Percentiles rank a stretch among this genome's conserved stretches.
These are phyloP conservation scores for Corythoichthys haematopterus DNA, from an alignment of 2,113 vertebrate species.

Conservation along the genomic window DNA sequence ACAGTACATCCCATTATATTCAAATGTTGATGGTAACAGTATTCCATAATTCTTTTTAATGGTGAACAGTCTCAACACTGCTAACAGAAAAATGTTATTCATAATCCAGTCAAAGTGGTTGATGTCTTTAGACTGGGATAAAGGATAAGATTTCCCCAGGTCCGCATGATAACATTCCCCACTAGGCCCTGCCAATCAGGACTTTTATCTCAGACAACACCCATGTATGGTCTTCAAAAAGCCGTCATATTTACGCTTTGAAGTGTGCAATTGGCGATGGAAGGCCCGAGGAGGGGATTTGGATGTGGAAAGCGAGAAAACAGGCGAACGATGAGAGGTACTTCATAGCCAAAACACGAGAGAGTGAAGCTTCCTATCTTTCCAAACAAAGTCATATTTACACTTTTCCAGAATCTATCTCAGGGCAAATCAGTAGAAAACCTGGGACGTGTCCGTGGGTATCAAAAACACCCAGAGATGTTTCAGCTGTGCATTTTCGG, in stretches of 20 bases:
- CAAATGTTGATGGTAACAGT: not conserved
- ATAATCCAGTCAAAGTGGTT: not conserved
- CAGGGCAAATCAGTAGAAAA: not conserved
- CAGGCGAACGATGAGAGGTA: not conserved
- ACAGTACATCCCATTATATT: not conserved
- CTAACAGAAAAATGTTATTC: not conserved
- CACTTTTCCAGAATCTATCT: not conserved
- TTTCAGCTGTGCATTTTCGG: not conserved
- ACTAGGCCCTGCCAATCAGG: not conserved
- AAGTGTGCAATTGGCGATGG: not conserved
- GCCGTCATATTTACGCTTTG: slow-evolving; percentile 1
- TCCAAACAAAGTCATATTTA: not conserved
- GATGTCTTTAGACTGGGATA: not conserved
- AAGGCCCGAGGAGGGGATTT: not conserved
- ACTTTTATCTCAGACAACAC: slow-evolving; percentile 3
- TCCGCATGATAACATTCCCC: slow-evolving; percentile 3
- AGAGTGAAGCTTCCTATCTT: not conserved
- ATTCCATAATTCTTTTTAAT: not conserved
- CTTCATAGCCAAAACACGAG: slow-evolving; percentile 6
- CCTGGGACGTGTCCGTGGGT: not conserved
- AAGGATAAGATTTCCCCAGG: not conserved
- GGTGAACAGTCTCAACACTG: not conserved
- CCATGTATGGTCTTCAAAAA: slow-evolving; percentile 3
- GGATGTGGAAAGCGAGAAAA: slow-evolving; percentile 4
- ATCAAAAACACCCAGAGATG: not conserved